Evolutionary conservation across 2,113 vertebrate genomes (phyloP).

Genomic region (Casuarius casuarius): DNA sequence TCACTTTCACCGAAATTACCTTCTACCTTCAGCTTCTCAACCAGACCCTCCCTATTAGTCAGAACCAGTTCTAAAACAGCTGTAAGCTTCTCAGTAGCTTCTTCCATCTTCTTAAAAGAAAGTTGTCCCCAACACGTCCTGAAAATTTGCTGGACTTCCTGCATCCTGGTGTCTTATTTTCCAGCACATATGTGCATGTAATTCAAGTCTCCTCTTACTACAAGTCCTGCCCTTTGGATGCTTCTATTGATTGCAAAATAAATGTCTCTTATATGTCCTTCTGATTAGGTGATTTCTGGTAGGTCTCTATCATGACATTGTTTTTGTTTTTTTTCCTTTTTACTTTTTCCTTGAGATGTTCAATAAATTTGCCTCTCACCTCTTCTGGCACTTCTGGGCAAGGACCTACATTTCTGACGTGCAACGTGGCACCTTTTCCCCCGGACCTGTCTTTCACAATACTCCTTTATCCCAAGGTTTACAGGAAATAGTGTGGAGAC

Average conservation of each 20-base stretch:
- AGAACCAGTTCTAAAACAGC: conserved; percentile 13
- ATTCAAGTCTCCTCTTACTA: not conserved
- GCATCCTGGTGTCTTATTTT: not conserved
- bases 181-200: not conserved
- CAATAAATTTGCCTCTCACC: not conserved
- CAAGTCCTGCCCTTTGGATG: not conserved
- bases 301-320: not conserved
- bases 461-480: not conserved
- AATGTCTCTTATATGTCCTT: not conserved
- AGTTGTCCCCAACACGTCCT: not conserved
- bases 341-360: not conserved
- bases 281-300: not conserved
- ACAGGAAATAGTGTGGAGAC: not conserved
- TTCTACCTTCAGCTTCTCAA: conserved; percentile 19
- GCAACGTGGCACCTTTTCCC: not conserved
- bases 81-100: not conserved
- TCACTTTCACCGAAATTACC: conserved; percentile 24
- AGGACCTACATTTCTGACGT: not conserved
- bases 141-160: not conserved
- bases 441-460: not conserved
- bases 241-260: not conserved
- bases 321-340: not conserved
- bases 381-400: not conserved
- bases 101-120: not conserved
- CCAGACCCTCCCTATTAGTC: conserved; percentile 8